Evolutionary conservation across 2,888 invertebrate genomes (phyloP).

Genomic region (Selenia dentaria): DNA sequence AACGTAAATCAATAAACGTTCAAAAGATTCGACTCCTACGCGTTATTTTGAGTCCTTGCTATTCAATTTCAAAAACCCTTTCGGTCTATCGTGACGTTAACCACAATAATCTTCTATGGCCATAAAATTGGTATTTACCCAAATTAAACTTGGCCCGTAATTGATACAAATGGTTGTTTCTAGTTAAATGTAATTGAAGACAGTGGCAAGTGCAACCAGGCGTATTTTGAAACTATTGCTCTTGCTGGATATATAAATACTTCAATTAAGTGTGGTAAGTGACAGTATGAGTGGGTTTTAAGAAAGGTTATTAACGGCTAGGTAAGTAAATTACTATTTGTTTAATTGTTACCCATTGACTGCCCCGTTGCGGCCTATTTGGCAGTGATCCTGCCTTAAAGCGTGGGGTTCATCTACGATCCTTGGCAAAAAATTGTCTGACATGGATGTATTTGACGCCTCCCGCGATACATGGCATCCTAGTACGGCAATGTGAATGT

Average conservation of each 20-base stretch:
- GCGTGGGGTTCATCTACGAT: too few species aligned
- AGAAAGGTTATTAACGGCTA: conserved; percentile 1
- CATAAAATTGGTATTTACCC: conserved; percentile 81
- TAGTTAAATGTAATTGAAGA: conserved; percentile 77
- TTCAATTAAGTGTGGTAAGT: conserved; percentile 27
- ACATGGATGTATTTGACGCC: too few species aligned
- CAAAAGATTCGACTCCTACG: conserved; percentile 47
- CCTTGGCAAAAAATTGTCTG: too few species aligned
- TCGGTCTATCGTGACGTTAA: conserved; percentile 43
- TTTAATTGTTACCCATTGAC: too few species aligned
- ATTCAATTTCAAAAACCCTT: conserved; percentile 74
- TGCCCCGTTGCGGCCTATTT: too few species aligned
- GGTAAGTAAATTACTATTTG: not conserved
- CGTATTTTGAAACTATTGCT: conserved; percentile 43
- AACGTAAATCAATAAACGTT: conserved; percentile 60
- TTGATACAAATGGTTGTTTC: conserved; percentile 82
- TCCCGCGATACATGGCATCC: too few species aligned
- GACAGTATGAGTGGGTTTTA: conserved; percentile 10
- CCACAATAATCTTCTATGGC: conserved; percentile 67
- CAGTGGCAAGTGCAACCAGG: conserved; percentile 53
- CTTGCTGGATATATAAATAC: conserved; percentile 35
- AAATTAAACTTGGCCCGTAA: conserved; percentile 76
- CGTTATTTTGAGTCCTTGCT: conserved; percentile 52
- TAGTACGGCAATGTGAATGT: too few species aligned
- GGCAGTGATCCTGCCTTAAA: too few species aligned